These are phyloP conservation scores for Escarpia spicata DNA, from an alignment of 2,888 invertebrate genomes.

Conservation along the genomic window DNA sequence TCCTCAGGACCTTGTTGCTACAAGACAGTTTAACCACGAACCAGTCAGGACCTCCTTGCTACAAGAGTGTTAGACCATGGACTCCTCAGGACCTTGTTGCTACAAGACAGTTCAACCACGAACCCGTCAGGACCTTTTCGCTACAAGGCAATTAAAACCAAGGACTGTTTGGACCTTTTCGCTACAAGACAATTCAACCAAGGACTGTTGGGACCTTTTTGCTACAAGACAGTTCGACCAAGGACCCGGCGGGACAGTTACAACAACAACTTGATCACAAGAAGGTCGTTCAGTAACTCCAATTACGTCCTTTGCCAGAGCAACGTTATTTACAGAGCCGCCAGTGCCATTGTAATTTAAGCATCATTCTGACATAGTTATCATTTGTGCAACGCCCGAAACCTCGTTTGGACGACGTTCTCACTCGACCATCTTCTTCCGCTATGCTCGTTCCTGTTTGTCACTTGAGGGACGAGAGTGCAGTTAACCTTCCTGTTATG, in stretches of 20 bases:
- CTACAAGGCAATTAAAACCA: no score
- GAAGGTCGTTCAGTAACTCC: not conserved
- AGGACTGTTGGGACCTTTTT: no score
- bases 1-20: no score
- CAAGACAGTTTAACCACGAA: no score
- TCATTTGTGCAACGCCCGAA: no score
- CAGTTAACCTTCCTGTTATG: no score
- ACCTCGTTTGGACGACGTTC: not conserved
- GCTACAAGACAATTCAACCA: no score
- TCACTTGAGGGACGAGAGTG: not conserved
- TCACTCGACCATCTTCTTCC: not conserved
- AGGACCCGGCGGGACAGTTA: no score
- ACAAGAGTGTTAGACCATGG: not conserved
- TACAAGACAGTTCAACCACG: not conserved
- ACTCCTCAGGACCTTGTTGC: not conserved
- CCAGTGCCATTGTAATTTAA: not conserved
- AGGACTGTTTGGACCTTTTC: no score
- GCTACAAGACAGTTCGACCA: no score
- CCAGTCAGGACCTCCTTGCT: not conserved
- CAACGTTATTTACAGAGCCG: not conserved
- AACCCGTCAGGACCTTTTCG: not conserved
- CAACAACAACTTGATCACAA: not conserved
- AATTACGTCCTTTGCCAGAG: not conserved
- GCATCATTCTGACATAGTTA: not conserved
- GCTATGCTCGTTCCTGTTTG: not conserved